Base-by-base conservation (phyloP, 2,113 vertebrate species). In the Ancistrus triradiatus region DNA sequence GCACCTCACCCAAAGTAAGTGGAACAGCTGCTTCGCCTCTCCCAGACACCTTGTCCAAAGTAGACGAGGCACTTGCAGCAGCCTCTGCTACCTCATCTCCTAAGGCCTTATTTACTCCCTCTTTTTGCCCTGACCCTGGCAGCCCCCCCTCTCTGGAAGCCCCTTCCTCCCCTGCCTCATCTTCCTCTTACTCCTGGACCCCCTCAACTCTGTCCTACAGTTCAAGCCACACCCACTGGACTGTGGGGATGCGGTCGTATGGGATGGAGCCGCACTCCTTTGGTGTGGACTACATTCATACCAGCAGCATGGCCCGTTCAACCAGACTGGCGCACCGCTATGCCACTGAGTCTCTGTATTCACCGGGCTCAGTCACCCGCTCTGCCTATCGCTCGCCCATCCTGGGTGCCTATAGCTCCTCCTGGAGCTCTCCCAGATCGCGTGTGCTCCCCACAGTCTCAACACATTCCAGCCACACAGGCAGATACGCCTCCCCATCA, bases 1-100 rank as follows among this genome's bases (percentile, higher is more conserved):
- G 87, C 84, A 84, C 88, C 86, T 89, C 90, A 77, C 90, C 93
- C 83, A 98, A 95, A 97, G 93, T 95, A 95, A 95, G 94, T 95
- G 87, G 84, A 86, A 86, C 78, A 80, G 85, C 80, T 77, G 81
- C 84, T 75, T 74, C 60, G 44, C 74, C 19, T 47, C 70, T 57
- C 58, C 56, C 25, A 7, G 55, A 78, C 68, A 78, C 63, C 40
- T 47, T 50, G 1, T 59, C 78, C 35, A 7, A 49, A 31, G 35
- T 62, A 17, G 61, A 48, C 0, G 62, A 74, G 49, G 66, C 75
- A 11, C 17, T 53, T 18, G 47, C 66, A 9, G 50, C 59, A 25
- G 44, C 44, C 1, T 49, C 75, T n/a, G 57, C 70, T 6, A 68
- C 76, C 40, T 55, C 76, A 0, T 60, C 79, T 6, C 33, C 66